Conservation (phyloP, 2,888 invertebrate genomes). For the Scaptomyza cyrtandrae region DNA sequence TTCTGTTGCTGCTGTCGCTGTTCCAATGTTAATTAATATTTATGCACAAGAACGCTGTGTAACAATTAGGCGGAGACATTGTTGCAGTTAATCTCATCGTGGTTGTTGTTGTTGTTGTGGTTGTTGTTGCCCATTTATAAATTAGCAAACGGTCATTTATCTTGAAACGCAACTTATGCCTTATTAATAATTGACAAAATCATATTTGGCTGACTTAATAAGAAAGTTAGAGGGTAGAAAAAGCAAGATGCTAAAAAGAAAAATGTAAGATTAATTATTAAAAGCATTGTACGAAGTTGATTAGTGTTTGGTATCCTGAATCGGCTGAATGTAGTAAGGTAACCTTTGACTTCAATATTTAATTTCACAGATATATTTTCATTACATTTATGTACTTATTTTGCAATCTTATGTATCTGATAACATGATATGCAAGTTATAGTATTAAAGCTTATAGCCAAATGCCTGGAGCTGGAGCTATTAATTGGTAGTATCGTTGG, state of each 20-base stretch:
- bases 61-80: conserved; percentile 20
- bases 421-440: neutral
- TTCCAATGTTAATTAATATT: conserved; percentile 53
- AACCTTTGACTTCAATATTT: too few relatives aligned
- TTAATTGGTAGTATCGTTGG: conserved; percentile 27
- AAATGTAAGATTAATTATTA: too few relatives aligned
- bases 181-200: neutral
- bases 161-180: neutral
- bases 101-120: neutral
- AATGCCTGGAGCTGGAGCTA: neutral
- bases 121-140: neutral
- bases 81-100: conserved; percentile 12
- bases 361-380: too few relatives aligned
- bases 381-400: too few relatives aligned
- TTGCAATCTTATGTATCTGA: too few relatives aligned
- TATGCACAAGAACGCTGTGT: conserved; percentile 26
- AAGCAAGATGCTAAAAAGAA: neutral
- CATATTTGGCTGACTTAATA: neutral
- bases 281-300: too few relatives aligned
- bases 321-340: too few relatives aligned
- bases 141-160: neutral
- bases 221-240: neutral
- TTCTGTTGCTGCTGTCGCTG: conserved; percentile 21
- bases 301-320: too few relatives aligned
- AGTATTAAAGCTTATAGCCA: neutral